Percentiles rank a stretch among this genome's conserved stretches.
Evolutionary conservation across 2,797 vertebrate genomes (phyloP).

Genomic region (Anabacerthia variegaticeps): DNA sequence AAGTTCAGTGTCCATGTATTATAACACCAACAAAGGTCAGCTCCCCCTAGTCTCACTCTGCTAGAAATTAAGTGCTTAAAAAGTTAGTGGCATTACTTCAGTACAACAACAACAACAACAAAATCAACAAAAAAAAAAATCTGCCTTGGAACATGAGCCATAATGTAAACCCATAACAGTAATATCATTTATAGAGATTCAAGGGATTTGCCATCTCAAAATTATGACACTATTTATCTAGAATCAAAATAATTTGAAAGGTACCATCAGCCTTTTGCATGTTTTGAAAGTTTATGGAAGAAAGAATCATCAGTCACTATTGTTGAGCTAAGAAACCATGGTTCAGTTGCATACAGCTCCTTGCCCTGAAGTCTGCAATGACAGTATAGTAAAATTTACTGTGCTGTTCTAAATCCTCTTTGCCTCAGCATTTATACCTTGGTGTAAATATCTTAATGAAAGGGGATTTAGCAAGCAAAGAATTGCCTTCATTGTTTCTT

Average conservation of each 20-base stretch:
- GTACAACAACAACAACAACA: not conserved
- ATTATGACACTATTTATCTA: not conserved
- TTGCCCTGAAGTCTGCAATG: not conserved
- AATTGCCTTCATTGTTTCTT: not conserved
- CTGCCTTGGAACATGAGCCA: not conserved
- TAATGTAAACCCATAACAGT: not conserved
- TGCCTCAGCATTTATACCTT: not conserved
- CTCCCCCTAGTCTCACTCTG: not conserved
- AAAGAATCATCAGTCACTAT: not conserved
- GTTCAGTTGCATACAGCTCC: not conserved
- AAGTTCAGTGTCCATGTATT: conserved; percentile 12
- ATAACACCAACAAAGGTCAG: not conserved
- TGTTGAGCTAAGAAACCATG: not conserved
- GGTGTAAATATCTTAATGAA: not conserved
- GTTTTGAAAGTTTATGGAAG: not conserved
- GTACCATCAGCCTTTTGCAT: not conserved
- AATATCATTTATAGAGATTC: not conserved
- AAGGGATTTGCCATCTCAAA: not conserved
- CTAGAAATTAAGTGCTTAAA: not conserved
- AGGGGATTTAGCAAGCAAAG: not conserved
- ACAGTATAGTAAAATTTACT: not conserved
- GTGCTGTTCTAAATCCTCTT: not conserved
- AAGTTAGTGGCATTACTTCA: not conserved
- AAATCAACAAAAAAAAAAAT: not conserved
- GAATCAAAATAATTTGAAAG: not conserved